Evolutionary conservation across 2,113 vertebrate genomes (phyloP), one percentile per base, ranked within the genome.

Genomic region (Tylochromis polylepis): DNA sequence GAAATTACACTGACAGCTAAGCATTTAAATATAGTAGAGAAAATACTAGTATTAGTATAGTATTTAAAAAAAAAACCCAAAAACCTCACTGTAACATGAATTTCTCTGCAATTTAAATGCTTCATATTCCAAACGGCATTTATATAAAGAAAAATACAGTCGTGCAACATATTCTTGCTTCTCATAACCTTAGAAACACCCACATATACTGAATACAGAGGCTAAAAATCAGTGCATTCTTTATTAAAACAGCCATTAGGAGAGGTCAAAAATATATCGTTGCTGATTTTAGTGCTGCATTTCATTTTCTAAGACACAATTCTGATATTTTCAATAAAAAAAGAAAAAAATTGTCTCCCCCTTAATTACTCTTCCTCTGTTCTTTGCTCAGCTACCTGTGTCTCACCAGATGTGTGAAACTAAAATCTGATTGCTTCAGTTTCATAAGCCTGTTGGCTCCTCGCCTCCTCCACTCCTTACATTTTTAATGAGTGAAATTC

Each of bases 401-500:
- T 58, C 53, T 16, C 22, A 27, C 46, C 36, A 22, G 31, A 58
- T 11, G 38, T n/a, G 24, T 75, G 58, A 56, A 72, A 46, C 51
- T 15, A 53, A 60, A 87, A 56, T 78, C 18, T 41, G 81, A 67
- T 29, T 49, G 53, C 43, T 60, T 87, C 36, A 10, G 36, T 81
- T 81, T 87, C 34, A 78, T 43, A 6, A 27, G 24, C 22, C 62
- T 75, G 79, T 43, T 41, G 70, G 59, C 53, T 79, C 29, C 60
- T 82, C 3, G 15, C n/a, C 72, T 85, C 43, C 36, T 60, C 51
- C 2, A 5, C 49, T 56, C 51, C 24, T 46, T 89, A 36, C 41
- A 88, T 86, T 80, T 87, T 90, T 88, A 90, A 88, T 86, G 38
- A 85, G 29, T 20, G 20, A 18, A 20, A 43, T 34, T 53, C 55